These are phyloP conservation scores for Oegoconia quadripuncta DNA, from an alignment of 2,888 invertebrate species.

Conservation along the genomic window DNA sequence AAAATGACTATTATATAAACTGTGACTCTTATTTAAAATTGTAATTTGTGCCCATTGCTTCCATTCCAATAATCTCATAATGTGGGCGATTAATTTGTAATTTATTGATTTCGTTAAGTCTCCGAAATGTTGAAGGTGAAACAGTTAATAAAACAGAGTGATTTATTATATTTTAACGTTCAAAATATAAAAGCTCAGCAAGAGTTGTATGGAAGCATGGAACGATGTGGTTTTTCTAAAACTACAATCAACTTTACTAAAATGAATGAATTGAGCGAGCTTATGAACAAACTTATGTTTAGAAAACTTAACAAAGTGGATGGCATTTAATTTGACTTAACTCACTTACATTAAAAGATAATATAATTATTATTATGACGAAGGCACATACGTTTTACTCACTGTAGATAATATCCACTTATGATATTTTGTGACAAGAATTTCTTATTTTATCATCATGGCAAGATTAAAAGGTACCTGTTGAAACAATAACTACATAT, in stretches of 20 bases:
- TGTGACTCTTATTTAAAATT: conserved; percentile 51
- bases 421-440: conserved; percentile 70
- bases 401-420: conserved; percentile 56
- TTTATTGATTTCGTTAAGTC: conserved; percentile 22
- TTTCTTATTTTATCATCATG: conserved; percentile 76
- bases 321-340: conserved; percentile 79
- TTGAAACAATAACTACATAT: conserved; percentile 69
- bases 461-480: conserved; percentile 79
- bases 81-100: conserved; percentile 25
- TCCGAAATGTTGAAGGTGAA: conserved; percentile 7
- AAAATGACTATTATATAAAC: conserved; percentile 57
- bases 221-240: conserved; percentile 43
- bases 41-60: conserved; percentile 49
- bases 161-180: not conserved
- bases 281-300: conserved; percentile 59
- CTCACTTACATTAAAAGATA: conserved; percentile 68
- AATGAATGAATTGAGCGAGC: conserved; percentile 76
- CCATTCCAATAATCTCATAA: conserved; percentile 23
- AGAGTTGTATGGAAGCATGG: conserved; percentile 41
- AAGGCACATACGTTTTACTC: conserved; percentile 68
- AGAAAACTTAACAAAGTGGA: conserved; percentile 79
- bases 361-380: conserved; percentile 68
- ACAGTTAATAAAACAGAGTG: not conserved
- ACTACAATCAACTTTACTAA: conserved; percentile 65
- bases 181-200: no score